phyloP scores from a whole-genome alignment of 2,113 vertebrate genomes.

The Geococcyx californianus region DNA sequence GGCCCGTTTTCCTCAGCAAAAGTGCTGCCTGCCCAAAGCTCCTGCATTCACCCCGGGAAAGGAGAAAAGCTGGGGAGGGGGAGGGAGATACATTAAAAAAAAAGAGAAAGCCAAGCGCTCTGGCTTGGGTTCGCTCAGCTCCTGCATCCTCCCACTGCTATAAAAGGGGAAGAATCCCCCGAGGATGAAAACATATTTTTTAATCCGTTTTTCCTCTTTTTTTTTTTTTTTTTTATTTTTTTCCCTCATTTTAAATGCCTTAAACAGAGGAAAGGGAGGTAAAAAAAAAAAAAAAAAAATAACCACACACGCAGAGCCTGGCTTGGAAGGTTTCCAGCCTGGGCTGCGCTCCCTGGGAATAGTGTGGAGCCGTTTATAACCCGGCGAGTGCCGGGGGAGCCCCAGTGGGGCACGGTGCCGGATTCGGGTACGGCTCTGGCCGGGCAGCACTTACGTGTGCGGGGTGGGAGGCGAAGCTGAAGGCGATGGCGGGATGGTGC shows the following conservation, averaged over 20 bases:
- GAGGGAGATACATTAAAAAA: not conserved
- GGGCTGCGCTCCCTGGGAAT: constrained; percentile 31
- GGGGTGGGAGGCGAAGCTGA: not conserved
- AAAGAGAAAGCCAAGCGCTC: not conserved
- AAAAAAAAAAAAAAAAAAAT: not conserved
- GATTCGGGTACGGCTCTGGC: not conserved
- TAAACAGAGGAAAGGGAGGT: not conserved
- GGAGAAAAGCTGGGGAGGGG: not conserved
- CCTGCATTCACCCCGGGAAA: not conserved
- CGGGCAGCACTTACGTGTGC: not conserved
- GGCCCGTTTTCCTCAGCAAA: not conserved
- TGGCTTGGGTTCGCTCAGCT: not conserved
- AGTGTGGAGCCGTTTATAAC: not conserved
- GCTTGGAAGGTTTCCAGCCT: constrained; percentile 35
- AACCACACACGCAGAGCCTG: not conserved
- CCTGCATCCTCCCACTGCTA: not conserved
- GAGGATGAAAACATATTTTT: not conserved
- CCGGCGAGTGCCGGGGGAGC: not conserved
- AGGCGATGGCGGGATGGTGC: not conserved
- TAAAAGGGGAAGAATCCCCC: not conserved
- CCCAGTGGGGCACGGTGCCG: not conserved
- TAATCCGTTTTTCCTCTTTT: not conserved
- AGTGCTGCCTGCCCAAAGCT: not conserved
- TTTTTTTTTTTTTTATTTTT: not conserved
- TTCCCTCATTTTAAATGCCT: not conserved